Evolutionary conservation across 2,113 vertebrate species (phyloP), one percentile per base, ranked within the genome.

Genomic region (Embiotoca jacksoni): DNA sequence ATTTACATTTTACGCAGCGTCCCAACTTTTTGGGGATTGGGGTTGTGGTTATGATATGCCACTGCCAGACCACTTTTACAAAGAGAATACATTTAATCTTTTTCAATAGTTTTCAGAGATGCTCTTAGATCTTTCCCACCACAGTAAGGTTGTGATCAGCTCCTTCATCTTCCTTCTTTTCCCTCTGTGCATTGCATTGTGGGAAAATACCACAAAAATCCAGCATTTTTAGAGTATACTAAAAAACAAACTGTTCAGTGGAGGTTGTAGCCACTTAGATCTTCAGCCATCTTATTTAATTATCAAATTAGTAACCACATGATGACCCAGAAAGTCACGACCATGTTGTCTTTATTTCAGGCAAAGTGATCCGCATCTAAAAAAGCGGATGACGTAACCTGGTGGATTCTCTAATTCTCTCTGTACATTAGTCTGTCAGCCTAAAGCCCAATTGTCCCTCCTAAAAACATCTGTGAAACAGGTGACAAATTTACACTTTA

Each of bases 111-210:
- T 46, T 67, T 46, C 50, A 1, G 2, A 10, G 4, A 55, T 59
- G 16, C 2, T 33, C 9, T 3, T 33, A 15, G 6, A 54, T 35
- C 1, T 15, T 10, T 39, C 61, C 37, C n/a, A 31, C 32, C 33
- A n/a, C 32, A 16, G 16, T 46, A 3, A 14, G 6, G 46, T 30
- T 44, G 14, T 30, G 30, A 44, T 31, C 10, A 35, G 36, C 49
- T 36, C 31, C 3, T 23, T 60, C 7, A 54, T 15, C 32, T 55
- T 31, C 23, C 15, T 16, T n/a, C 4, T 0, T 50, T 50, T 50
- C 49, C 15, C 16, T 6, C 49, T n/a, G 49, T n/a, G 49, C 49
- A 81, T 37, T 63, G 59, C 65, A 56, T 50, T 37, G 9, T 37
- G 32, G 31, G 3, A 64, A 47, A 56, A 47, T 4, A 30, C 3